Evolutionary conservation across 2,797 vertebrate species (phyloP).

Genomic region (Euphonia xanthogaster): DNA sequence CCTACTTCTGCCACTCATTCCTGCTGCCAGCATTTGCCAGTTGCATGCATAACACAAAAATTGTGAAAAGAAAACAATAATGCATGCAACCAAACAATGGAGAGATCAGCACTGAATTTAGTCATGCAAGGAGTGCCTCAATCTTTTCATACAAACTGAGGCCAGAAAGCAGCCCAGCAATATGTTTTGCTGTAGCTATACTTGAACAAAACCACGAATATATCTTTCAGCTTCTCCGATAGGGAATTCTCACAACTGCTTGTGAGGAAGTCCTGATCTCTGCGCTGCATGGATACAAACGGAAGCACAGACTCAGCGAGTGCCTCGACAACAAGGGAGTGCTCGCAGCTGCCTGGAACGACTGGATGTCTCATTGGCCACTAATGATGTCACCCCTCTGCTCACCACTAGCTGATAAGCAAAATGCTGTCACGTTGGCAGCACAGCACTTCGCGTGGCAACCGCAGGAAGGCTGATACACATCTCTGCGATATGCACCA

Average conservation of each 20-base stretch:
- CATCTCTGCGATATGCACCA: background rate
- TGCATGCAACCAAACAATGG: background rate
- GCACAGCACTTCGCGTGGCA: background rate
- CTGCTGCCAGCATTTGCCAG: background rate
- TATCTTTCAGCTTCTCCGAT: background rate
- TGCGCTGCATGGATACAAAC: background rate
- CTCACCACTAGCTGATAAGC: conserved; percentile 28
- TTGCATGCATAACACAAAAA: background rate
- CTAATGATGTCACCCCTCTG: conserved; percentile 47
- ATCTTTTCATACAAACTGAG: background rate
- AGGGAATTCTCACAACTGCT: background rate
- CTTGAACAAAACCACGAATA: background rate
- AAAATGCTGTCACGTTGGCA: conserved; percentile 5
- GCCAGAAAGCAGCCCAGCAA: background rate
- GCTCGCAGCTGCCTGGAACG: background rate
- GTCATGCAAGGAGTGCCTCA: background rate
- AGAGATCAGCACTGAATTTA: background rate
- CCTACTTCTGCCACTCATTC: background rate
- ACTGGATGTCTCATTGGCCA: conserved; percentile 39
- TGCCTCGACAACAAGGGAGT: background rate
- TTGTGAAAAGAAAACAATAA: background rate
- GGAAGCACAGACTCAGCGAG: background rate
- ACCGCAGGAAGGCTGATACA: background rate
- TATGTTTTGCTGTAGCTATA: background rate
- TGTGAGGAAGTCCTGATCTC: background rate